These are phyloP conservation scores for Drosophila jambulina DNA, from an alignment of 1,140 invertebrate genomes.

Conservation along the genomic window DNA sequence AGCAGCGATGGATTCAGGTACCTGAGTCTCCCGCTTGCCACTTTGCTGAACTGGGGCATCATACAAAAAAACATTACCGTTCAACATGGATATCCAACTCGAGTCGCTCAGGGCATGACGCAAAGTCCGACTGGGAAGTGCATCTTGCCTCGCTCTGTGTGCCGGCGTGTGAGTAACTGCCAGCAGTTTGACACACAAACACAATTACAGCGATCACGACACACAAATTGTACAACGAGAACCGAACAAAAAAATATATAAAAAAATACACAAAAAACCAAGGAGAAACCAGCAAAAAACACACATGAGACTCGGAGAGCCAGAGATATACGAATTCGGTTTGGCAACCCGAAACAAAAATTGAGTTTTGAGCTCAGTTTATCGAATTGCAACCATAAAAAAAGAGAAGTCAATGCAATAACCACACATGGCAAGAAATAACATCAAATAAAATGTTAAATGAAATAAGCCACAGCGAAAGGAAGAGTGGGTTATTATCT, in stretches of 20 bases:
- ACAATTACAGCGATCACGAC: constrained; percentile 72
- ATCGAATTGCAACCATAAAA: constrained; percentile 33
- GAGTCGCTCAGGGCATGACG: too few relatives aligned
- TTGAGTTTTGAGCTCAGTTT: constrained; percentile 38
- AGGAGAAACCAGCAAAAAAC: constrained; percentile 6
- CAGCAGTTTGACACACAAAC: constrained; percentile 77
- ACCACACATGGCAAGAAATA: constrained; percentile 24
- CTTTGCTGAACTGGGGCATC: too few relatives aligned
- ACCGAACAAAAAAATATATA: constrained; percentile 3
- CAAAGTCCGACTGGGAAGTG: too few relatives aligned
- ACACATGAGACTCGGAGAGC: background rate
- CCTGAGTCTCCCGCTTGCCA: too few relatives aligned
- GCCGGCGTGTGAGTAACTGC: constrained; percentile 59
- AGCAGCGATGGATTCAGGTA: too few relatives aligned
- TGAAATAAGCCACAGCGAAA: background rate
- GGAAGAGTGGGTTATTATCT: background rate
- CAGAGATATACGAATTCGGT: constrained; percentile 24
- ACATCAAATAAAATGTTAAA: constrained; percentile 10
- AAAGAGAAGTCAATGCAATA: constrained; percentile 33
- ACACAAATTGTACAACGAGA: constrained; percentile 28
- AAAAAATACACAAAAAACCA: constrained; percentile 7
- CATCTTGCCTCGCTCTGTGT: constrained; percentile 39
- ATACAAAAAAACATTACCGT: too few relatives aligned
- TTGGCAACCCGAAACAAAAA: constrained; percentile 18
- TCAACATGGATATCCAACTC: too few relatives aligned